Percentiles rank a stretch among this genome's conserved stretches.
Evolutionary conservation across 2,888 invertebrate genomes (phyloP).

Genomic region (Heliothis peltigera): DNA sequence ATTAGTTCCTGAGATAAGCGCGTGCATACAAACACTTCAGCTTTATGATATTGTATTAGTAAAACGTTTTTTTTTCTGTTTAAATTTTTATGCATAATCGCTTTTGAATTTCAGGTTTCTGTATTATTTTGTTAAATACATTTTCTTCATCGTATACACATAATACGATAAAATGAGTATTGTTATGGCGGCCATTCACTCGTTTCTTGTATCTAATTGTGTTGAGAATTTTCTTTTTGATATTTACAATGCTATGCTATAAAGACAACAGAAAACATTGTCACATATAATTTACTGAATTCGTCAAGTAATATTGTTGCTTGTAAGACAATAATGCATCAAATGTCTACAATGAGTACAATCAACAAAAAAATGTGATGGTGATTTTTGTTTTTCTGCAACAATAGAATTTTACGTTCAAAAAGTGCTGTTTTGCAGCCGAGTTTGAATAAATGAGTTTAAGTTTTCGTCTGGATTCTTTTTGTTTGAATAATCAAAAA

Average conservation of each 20-base stretch:
- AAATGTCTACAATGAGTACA: not conserved
- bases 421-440: too few relatives aligned
- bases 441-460: too few relatives aligned
- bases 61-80: too few relatives aligned
- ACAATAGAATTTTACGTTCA: too few relatives aligned
- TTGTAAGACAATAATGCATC: not conserved
- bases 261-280: not conserved
- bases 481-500: conserved; percentile 7
- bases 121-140: not conserved
- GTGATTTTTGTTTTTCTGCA: not conserved
- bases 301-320: not conserved
- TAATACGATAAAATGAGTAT: not conserved
- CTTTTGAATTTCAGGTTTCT: not conserved
- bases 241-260: not conserved
- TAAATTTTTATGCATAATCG: too few relatives aligned
- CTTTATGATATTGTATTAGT: too few relatives aligned
- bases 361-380: not conserved
- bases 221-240: conserved; percentile 8
- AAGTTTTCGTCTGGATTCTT: too few relatives aligned
- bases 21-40: too few relatives aligned
- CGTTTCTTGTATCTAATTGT: not conserved
- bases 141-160: not conserved
- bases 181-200: not conserved
- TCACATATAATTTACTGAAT: conserved; percentile 1
- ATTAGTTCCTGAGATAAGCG: too few relatives aligned